These are phyloP conservation scores for Novumbra hubbsi DNA, from an alignment of 2,797 vertebrate genomes.

Conservation along the genomic window DNA sequence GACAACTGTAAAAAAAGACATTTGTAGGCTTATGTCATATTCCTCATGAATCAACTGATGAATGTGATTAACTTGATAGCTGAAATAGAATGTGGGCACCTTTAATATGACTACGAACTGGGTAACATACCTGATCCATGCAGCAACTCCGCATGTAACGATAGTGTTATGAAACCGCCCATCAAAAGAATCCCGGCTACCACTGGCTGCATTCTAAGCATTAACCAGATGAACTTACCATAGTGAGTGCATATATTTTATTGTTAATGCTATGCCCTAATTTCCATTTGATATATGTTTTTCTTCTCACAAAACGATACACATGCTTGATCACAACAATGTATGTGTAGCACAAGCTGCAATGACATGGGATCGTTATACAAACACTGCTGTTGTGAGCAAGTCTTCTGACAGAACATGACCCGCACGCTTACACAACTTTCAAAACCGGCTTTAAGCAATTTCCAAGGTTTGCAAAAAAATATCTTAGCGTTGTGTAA, in stretches of 20 bases:
- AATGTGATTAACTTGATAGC: no score
- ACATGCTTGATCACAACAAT: no score
- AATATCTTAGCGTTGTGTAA: background rate
- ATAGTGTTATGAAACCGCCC: background rate
- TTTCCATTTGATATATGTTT: no score
- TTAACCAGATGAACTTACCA: no score
- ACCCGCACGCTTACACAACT: constrained; percentile 58
- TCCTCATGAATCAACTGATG: no score
- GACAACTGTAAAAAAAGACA: no score
- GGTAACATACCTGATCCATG: background rate
- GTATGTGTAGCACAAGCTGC: background rate
- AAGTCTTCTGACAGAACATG: constrained; percentile 56
- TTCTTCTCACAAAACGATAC: no score
- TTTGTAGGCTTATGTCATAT: no score
- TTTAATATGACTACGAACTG: background rate
- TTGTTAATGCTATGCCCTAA: no score
- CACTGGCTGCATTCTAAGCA: background rate
- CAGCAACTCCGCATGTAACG: background rate
- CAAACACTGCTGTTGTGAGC: constrained; percentile 19
- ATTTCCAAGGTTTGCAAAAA: background rate
- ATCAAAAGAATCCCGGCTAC: background rate
- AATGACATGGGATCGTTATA: background rate
- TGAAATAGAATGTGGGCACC: no score
- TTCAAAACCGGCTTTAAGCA: constrained; percentile 18
- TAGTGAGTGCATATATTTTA: no score